Evolutionary conservation across 2,113 vertebrate genomes (phyloP), one percentile per base, ranked within the genome.

Genomic region (Lethenteron camtschaticum): DNA sequence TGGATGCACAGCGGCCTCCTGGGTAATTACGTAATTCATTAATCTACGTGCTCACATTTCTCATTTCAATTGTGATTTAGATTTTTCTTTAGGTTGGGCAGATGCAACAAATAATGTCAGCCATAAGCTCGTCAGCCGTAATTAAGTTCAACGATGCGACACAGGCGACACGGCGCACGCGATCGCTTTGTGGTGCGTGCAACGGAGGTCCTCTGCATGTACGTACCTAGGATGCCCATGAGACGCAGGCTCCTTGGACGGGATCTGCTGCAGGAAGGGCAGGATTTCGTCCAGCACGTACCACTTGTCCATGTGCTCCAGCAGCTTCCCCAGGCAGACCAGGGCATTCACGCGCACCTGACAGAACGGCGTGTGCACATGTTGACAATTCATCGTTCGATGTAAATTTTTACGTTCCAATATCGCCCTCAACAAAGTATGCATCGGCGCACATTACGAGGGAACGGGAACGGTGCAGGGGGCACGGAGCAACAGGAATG

Each of bases 221-320:
- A 12, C 71, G 56, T 87, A 99, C 94, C 94, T 78, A 99, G 77
- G 78, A 99, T 81, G 70, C 90, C 94, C 94, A 99, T 99, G 70
- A 99, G 89, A 99, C 92, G 94, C 94, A 57, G 94, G 92, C 75
- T 99, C 94, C 77, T 86, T 86, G 66, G 90, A 96, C 70, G 92
- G 94, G 78, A 99, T 99, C 77, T 95, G 90, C 78, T 91, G 92
- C 70, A 99, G 78, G 81, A 99, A 99, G 69, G 94, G 92, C 57
- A 99, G 82, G 78, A 96, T 86, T 79, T 99, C 94, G 12, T 99
- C 94, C 69, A 99, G 86, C 18, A 99, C 90, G 79, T 81, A 99
- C 94, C 94, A 99, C 73, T 99, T 99, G 82, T 99, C 94, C 57
- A 99, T 76, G 78, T 99, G 96, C 72, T 99, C 92, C 78, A 99